phyloP scores from a whole-genome alignment of 2,113 vertebrate species.

The Eudyptes chrysolophus region DNA sequence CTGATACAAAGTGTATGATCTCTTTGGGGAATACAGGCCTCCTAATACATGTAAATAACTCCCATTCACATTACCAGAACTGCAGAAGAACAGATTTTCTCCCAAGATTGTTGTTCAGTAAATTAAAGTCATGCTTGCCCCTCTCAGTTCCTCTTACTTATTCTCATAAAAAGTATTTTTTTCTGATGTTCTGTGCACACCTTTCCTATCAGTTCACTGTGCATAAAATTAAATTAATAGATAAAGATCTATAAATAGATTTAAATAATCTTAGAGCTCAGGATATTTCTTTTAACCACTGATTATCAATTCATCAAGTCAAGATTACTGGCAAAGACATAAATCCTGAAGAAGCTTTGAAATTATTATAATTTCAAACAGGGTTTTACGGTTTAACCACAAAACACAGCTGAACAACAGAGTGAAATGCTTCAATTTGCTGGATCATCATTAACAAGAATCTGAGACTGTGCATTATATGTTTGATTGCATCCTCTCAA shows the following conservation, averaged over 20 bases:
- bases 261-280: not conserved
- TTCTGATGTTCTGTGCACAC: not conserved
- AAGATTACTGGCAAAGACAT: not conserved
- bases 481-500: not conserved
- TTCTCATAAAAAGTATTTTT: not conserved
- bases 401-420: not conserved
- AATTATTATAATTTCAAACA: not conserved
- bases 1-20: constrained; percentile 50
- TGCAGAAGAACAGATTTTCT: constrained; percentile 1
- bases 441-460: not conserved
- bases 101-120: not conserved
- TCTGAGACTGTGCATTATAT: not conserved
- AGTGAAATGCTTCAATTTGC: not conserved
- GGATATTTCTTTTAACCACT: not conserved
- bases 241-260: not conserved
- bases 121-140: not conserved
- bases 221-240: not conserved
- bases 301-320: constrained; percentile 2
- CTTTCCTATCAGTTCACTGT: not conserved
- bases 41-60: constrained; percentile 44
- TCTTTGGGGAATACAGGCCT: not conserved
- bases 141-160: not conserved
- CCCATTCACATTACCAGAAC: not conserved
- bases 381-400: not conserved
- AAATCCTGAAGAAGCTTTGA: constrained; percentile 3